phyloP scores from a whole-genome alignment of 2,113 vertebrate species.

The Pogona vitticeps region DNA sequence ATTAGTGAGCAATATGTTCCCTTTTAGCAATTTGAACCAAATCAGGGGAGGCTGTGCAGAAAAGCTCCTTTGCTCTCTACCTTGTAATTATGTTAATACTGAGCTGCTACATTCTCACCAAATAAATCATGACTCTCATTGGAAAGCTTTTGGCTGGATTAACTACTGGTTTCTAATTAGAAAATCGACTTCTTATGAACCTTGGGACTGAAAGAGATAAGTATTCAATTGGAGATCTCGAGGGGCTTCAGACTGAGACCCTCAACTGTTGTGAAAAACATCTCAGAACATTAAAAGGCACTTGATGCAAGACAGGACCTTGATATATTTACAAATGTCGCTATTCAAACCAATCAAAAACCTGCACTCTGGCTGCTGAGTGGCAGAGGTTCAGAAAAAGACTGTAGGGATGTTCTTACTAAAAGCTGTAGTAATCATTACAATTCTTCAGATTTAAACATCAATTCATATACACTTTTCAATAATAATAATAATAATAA shows the following conservation, averaged over 20 bases:
- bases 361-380: background rate
- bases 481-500: background rate
- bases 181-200: conserved; percentile 71
- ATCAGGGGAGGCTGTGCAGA: conserved; percentile 53
- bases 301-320: conserved; percentile 1
- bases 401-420: background rate
- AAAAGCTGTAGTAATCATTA: background rate
- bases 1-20: conserved; percentile 69
- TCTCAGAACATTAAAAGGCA: conserved; percentile 15
- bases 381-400: background rate
- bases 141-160: conserved; percentile 71
- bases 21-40: conserved; percentile 57
- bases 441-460: background rate
- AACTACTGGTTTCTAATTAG: conserved; percentile 77
- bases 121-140: conserved; percentile 75
- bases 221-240: conserved; percentile 55
- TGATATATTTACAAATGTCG: background rate
- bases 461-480: background rate
- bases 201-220: conserved; percentile 45
- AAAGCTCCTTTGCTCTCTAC: conserved; percentile 55
- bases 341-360: background rate
- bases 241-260: conserved; percentile 55
- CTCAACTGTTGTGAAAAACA: background rate
- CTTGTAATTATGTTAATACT: conserved; percentile 76
- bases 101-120: conserved; percentile 50